Base-by-base conservation (phyloP, 2,113 vertebrate species). In the Polypterus bichir region DNA sequence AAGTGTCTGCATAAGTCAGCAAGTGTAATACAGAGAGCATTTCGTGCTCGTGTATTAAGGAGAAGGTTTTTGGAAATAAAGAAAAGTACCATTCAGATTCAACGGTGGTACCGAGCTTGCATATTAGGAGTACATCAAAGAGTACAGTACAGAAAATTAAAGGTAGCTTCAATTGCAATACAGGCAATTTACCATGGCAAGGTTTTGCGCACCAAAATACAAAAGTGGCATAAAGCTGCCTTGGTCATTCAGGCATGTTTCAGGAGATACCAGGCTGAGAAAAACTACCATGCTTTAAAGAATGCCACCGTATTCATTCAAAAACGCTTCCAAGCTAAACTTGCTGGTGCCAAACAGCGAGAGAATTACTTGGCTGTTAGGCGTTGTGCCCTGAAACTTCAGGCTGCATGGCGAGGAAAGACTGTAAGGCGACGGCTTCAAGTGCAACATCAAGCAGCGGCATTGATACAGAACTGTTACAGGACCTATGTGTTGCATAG, bases 341-440 rank as follows among this genome's bases (percentile, higher is more conserved):
- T 70, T 11, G 10, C 55, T 9, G 82, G 85, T 27, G 70, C 48
- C 46, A 75, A 76, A 57, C 70, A 76, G 5, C 73, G 56, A 6
- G 56, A 11, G 49, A 69, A 80, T 2, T 93, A 87, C 0, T 0
- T 68, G 1, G 59, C 54, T 27, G 66, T 92, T 1, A 70, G 60
- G 47, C 56, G 10, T 0, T 76, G 83, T 0, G 73, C 61, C 0
- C 27, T 89, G 54, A 3, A 0, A 9, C 52, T 92, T 48, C 95
- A 97, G 71, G 83, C 91, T 1, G 3, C 68, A 0, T 97, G 93
- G 92, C 87, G 82, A 68, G 86, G 87, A 6, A 78, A 60, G 73
- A 52, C 54, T 0, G 76, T 72, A 44, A 85, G 92, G 64, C 85
- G 67, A 65, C 69, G 5, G 1, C 68, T 91, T 1, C 61, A 69